Evolutionary conservation across 1,140 invertebrate species (phyloP), one percentile per base, ranked within the genome.

Genomic region (Palaemon carinicauda): DNA sequence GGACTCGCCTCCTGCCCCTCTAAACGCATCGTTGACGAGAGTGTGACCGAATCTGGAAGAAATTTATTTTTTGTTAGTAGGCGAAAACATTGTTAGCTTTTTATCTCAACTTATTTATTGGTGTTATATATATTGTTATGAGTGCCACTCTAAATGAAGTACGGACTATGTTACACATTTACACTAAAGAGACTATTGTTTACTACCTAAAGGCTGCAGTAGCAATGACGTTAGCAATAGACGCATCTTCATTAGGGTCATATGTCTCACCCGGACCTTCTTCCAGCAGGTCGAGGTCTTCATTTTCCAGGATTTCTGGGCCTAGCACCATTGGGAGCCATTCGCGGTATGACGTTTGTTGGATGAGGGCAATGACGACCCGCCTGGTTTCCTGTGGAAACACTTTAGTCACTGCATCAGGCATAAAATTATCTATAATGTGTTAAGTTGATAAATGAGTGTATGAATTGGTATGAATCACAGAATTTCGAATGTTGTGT

Each of bases 201-300:
- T 3, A 15, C 33, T 19, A 87, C 86, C 86, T 87, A 50, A 56
- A 83, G 33, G 96, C 96, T 15, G 96, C 96, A 0, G 94, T 96
- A 0, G 96, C 94, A 90, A 97, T 96, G 90, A 96, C 96, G 90
- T 98, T 97, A 2, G 97, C 91, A 3, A 96, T 93, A 0, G 94
- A 94, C 0, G 96, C 95, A 91, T 97, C 94, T 0, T 97, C 94
- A 31, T 92, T 92, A 0, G 94, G 92, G 90, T 93, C 90, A 87
- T 93, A 93, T 60, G 90, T 88, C 91, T n/a, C 14, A 15, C 31
- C 50, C 71, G 24, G 56, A 17, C 78, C 79, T 12, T 12, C 33
- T 3, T 51, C 14, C 31, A 14, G 3, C 5, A 74, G 75, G 41
- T 24, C 27, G 19, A 89, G 80, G 80, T 80, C 65, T 31, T 71